Evolutionary conservation across 2,113 vertebrate species (phyloP).

Genomic region (Prunella himalayana): DNA sequence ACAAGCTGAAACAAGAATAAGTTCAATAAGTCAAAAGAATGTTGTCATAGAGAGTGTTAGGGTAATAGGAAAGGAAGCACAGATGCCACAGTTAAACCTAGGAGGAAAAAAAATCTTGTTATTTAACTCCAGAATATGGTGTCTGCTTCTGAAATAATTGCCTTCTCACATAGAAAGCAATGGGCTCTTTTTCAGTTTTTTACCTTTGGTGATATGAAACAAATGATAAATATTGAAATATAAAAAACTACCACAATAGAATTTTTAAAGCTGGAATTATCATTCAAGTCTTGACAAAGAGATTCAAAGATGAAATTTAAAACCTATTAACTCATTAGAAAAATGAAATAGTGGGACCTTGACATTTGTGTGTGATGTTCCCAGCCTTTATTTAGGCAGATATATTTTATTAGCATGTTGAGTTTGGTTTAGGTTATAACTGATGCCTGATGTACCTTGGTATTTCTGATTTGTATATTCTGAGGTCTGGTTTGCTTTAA

Average conservation of each 20-base stretch:
- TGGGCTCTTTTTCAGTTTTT: not conserved
- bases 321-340: not conserved
- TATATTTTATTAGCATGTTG: not conserved
- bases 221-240: not conserved
- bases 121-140: not conserved
- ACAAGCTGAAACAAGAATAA: not conserved
- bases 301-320: not conserved
- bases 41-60: not conserved
- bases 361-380: not conserved
- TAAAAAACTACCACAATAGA: not conserved
- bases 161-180: not conserved
- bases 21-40: not conserved
- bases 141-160: not conserved
- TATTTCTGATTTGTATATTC: not conserved
- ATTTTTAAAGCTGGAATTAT: not conserved
- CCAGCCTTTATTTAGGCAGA: not conserved
- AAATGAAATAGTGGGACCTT: not conserved
- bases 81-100: not conserved
- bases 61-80: not conserved
- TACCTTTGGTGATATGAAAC: not conserved
- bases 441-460: not conserved
- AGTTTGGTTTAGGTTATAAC: not conserved
- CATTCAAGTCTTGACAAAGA: not conserved
- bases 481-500: slow-evolving; percentile 12
- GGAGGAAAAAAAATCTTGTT: not conserved